Base-by-base conservation (phyloP, 2,113 vertebrate species). In the Elephantulus edwardii region DNA sequence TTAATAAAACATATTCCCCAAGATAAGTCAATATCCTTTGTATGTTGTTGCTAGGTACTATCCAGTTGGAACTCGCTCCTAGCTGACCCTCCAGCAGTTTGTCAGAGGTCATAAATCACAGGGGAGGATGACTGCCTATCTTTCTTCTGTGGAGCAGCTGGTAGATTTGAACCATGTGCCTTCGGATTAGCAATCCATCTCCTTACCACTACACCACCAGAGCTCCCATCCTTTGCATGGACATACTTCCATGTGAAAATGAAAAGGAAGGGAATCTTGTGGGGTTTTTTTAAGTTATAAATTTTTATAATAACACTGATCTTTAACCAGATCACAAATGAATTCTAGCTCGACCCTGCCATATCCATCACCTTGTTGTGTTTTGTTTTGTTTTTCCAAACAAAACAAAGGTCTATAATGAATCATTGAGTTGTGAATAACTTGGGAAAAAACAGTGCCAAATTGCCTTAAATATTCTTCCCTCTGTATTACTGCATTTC, bases 241-340 rank as follows among this genome's bases (percentile, higher is more conserved):
- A n/a, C n/a, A n/a, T n/a, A n/a, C n/a, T n/a, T 1, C 30, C 38
- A 50, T 19, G 33, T 74, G 8, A 74, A 28, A 40, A 48, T 76
- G 8, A 8, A 72, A 84, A 88, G 80, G 46, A 20, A 48, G 84
- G 83, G 44, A 22, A 78, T 33, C 12, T 72, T 74, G 17, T 86
- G 16, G 8, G n/a, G 48, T 91, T 80, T 86, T 94, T 91, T 19
- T 26, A 94, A 80, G 0, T 80, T 68, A 72, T 68, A 86, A 78
- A 16, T 92, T 77, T 52, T 89, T 91, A 46, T 24, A 88, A 54
- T 17, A 82, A 48, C 68, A 81, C 17, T 33, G 74, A 5, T 50
- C 52, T 84, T 92, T 52, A 35, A 3, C 26, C 5, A 58, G 24
- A 82, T 58, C 11, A 70, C 20, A 80, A 71, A 44, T 83, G 17